phyloP scores from a whole-genome alignment of 2,888 invertebrate genomes.

The Andrena minutula region DNA sequence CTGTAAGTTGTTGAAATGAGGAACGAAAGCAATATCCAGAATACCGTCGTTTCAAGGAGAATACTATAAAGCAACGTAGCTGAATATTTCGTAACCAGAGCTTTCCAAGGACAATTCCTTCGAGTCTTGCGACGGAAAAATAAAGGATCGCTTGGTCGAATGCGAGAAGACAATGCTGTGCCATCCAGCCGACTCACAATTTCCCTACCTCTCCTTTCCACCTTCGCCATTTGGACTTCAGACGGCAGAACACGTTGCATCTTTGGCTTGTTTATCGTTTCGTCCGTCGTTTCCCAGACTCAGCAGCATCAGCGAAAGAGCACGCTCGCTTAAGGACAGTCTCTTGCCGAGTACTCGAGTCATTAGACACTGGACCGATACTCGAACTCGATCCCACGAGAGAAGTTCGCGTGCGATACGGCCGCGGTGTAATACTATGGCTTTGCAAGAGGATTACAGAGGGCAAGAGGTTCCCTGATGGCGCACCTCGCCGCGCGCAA shows the following conservation, averaged over 20 bases:
- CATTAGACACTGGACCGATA: slow-evolving; percentile 44
- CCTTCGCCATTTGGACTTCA: slow-evolving; percentile 22
- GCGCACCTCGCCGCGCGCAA: slow-evolving; percentile 18
- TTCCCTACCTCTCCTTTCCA: slow-evolving; percentile 6
- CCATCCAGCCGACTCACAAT: slow-evolving; percentile 22
- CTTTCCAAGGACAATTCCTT: too few species aligned
- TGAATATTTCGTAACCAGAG: not conserved
- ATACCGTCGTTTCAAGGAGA: slow-evolving; percentile 16
- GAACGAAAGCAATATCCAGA: not conserved
- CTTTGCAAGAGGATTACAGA: slow-evolving; percentile 49
- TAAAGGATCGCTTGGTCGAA: slow-evolving; percentile 2
- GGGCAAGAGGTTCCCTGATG: slow-evolving; percentile 36
- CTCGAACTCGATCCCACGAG: slow-evolving; percentile 34
- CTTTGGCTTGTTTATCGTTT: slow-evolving; percentile 64
- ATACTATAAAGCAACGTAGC: slow-evolving; percentile 27
- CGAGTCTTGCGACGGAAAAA: not conserved
- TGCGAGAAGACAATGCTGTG: slow-evolving; percentile 7
- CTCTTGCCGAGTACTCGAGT: not conserved
- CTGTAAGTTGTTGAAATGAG: not conserved
- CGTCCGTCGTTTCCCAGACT: slow-evolving; percentile 14
- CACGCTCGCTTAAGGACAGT: slow-evolving; percentile 16
- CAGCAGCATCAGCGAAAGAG: slow-evolving; percentile 8
- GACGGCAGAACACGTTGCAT: slow-evolving; percentile 52
- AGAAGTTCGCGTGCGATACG: slow-evolving; percentile 34
- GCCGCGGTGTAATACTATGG: slow-evolving; percentile 42